phyloP scores from a whole-genome alignment of 2,113 vertebrate species.

The Narcine bancroftii region DNA sequence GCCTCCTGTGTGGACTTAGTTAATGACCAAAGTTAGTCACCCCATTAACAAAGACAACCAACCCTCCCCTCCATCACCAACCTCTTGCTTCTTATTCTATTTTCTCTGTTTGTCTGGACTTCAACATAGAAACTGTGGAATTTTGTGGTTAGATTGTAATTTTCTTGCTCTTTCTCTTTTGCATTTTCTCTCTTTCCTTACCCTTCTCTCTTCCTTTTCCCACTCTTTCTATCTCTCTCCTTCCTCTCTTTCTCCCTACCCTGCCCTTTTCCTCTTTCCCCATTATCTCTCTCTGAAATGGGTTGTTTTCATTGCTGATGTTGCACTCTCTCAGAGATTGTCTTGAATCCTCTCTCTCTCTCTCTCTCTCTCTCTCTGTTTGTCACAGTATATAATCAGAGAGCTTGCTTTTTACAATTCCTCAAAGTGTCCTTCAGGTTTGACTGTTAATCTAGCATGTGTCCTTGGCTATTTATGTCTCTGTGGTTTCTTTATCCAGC shows the following conservation, averaged over 20 bases:
- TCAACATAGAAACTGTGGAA: background rate
- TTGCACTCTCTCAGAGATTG: no score
- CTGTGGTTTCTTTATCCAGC: background rate
- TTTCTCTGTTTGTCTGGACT: background rate
- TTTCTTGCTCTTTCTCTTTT: background rate
- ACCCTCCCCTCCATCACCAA: no score
- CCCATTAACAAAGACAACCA: background rate
- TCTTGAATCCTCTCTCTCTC: no score
- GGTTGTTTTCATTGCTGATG: no score
- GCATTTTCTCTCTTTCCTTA: no score
- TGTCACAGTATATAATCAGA: background rate
- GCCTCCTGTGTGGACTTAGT: no score
- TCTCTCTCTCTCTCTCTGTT: background rate
- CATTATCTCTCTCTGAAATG: no score
- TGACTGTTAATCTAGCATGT: constrained; percentile 10
- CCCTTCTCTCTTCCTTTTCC: no score
- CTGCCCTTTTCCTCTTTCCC: no score
- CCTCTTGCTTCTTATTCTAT: background rate
- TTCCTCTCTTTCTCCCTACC: background rate
- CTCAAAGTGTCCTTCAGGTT: background rate
- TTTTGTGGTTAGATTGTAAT: background rate
- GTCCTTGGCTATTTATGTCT: constrained; percentile 19
- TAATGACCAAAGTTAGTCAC: no score
- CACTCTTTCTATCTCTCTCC: no score
- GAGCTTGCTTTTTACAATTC: background rate